Percentiles rank a stretch among this genome's conserved stretches.
These are phyloP conservation scores for Macropus fuliginosus DNA, from an alignment of 2,797 vertebrate genomes.

Conservation along the genomic window DNA sequence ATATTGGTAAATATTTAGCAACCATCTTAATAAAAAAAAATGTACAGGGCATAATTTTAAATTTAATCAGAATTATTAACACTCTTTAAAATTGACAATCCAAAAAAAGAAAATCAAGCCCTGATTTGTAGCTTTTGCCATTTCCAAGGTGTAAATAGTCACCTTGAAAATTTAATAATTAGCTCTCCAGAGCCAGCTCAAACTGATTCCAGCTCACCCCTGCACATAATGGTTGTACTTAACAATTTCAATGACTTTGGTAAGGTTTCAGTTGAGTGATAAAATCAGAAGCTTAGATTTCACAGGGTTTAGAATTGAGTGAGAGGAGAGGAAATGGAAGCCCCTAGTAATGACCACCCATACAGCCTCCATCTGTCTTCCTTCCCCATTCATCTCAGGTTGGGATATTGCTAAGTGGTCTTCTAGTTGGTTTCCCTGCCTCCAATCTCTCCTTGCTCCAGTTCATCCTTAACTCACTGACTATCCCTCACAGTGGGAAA, in stretches of 20 bases:
- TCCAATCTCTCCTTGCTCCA: background rate
- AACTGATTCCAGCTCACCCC: background rate
- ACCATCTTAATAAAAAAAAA: background rate
- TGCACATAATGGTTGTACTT: background rate
- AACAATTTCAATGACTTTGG: background rate
- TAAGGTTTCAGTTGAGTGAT: background rate
- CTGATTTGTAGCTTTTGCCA: background rate
- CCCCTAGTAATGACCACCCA: background rate
- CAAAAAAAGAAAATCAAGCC: background rate
- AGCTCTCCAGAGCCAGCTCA: background rate
- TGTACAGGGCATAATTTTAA: background rate
- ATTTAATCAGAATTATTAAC: background rate
- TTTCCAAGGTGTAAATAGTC: background rate
- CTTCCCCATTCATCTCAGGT: background rate
- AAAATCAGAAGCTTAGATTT: background rate
- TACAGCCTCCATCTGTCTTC: background rate
- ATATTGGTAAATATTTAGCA: background rate
- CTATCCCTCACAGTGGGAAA: background rate
- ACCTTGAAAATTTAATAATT: background rate
- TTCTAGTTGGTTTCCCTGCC: background rate
- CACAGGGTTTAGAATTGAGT: background rate
- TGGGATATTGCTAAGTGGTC: background rate
- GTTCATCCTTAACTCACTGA: background rate
- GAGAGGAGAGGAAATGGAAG: background rate
- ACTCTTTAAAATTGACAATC: background rate